Percentiles rank a stretch among this genome's conserved stretches.
These are phyloP conservation scores for Balaenoptera acutorostrata DNA, from an alignment of 2,113 vertebrate genomes.

Conservation along the genomic window DNA sequence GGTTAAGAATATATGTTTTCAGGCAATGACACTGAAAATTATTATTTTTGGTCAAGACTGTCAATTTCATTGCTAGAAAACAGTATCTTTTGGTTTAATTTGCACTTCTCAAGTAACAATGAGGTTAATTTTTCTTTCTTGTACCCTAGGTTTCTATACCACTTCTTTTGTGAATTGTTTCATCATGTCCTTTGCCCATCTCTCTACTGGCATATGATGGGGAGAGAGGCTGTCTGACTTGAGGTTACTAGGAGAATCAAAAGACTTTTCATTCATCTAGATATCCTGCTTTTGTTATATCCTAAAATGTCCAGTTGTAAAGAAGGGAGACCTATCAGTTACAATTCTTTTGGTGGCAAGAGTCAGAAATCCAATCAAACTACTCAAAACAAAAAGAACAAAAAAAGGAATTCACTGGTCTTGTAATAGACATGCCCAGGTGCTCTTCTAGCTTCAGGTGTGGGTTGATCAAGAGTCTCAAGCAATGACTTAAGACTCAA, in stretches of 20 bases:
- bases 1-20: neutral
- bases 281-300: neutral
- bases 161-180: neutral
- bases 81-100: neutral
- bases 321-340: neutral
- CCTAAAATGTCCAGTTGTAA: neutral
- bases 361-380: neutral
- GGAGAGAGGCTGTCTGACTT: neutral
- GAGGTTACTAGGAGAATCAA: neutral
- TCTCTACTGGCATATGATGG: neutral
- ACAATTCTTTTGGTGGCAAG: neutral
- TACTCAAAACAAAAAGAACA: neutral
- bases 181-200: neutral
- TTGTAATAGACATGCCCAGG: neutral
- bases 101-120: neutral
- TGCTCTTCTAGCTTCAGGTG: neutral
- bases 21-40: neutral
- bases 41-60: neutral
- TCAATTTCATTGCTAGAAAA: slow-evolving; percentile 2
- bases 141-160: neutral
- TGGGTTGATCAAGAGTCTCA: neutral
- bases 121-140: neutral
- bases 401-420: neutral
- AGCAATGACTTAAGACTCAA: neutral
- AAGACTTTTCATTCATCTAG: neutral